A percentile compares a stretch with the other conserved stretches of the same genome.
These are phyloP conservation scores for Labia minor DNA, from an alignment of 2,888 invertebrate species.

Conservation along the genomic window DNA sequence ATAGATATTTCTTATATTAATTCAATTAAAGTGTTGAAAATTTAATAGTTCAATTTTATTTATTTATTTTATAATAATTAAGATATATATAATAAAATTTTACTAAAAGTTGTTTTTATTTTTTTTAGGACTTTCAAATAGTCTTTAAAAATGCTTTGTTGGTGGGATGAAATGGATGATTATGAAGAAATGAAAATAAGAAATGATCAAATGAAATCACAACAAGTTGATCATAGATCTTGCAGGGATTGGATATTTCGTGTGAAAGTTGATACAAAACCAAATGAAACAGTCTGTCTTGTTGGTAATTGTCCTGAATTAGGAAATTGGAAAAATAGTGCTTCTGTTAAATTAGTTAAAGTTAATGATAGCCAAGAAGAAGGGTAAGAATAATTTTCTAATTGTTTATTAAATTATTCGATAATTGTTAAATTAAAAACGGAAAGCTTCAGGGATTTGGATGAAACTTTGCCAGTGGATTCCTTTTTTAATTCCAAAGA, in stretches of 20 bases:
- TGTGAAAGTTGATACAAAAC: slow-evolving; percentile 42
- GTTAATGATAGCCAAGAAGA: slow-evolving; percentile 9
- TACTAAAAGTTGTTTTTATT: too few species aligned
- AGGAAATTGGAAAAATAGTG: slow-evolving; percentile 59
- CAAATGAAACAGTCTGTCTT: slow-evolving; percentile 57
- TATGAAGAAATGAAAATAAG: not conserved
- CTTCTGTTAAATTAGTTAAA: slow-evolving; percentile 42
- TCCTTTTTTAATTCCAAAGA: too few species aligned
- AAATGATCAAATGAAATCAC: too few species aligned
- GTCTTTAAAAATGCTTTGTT: slow-evolving; percentile 13
- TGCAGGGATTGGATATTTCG: slow-evolving; percentile 42
- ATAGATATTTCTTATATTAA: too few species aligned
- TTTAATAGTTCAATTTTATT: too few species aligned
- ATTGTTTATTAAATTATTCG: slow-evolving; percentile 9
- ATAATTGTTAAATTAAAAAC: too few species aligned
- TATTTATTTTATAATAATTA: too few species aligned
- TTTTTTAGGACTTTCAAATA: not conserved
- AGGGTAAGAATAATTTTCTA: slow-evolving; percentile 13
- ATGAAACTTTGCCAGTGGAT: too few species aligned
- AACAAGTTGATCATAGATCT: too few species aligned
- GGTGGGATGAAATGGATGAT: not conserved
- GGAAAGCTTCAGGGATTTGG: too few species aligned
- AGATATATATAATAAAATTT: too few species aligned
- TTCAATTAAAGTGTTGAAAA: too few species aligned
- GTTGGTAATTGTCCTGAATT: slow-evolving; percentile 56